Evolutionary conservation across 2,888 invertebrate genomes (phyloP).

Genomic region (Syrphus vitripennis): DNA sequence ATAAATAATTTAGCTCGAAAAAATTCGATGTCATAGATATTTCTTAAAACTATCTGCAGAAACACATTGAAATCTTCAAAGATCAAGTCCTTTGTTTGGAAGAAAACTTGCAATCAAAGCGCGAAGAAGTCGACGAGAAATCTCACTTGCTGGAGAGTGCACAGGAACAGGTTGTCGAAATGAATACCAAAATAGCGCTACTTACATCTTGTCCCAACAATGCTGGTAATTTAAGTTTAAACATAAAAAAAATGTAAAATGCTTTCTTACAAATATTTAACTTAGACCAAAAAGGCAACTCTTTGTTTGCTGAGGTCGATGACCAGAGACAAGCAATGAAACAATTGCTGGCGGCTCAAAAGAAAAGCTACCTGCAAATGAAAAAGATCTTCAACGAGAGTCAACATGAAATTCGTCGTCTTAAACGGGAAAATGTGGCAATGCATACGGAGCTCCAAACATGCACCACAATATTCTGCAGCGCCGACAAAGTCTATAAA

Average conservation of each 20-base stretch:
- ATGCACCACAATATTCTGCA: slow-evolving; percentile 79
- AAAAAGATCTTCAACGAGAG: slow-evolving; percentile 79
- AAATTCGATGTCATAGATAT: neutral
- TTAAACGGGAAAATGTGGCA: slow-evolving; percentile 79
- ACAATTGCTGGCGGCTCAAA: slow-evolving; percentile 83
- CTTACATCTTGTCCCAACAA: slow-evolving; percentile 75
- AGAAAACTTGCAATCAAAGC: slow-evolving; percentile 79
- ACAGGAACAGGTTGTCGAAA: slow-evolving; percentile 79
- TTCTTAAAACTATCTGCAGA: slow-evolving; percentile 71
- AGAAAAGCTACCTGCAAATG: slow-evolving; percentile 83
- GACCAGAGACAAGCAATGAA: slow-evolving; percentile 86
- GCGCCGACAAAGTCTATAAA: slow-evolving; percentile 79
- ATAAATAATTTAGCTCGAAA: no score
- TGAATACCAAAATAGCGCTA: slow-evolving; percentile 77
- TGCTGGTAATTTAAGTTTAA: slow-evolving; percentile 73
- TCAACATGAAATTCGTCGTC: slow-evolving; percentile 78
- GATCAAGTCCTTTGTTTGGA: slow-evolving; percentile 78
- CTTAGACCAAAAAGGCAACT: slow-evolving; percentile 85
- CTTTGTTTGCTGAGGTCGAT: slow-evolving; percentile 85
- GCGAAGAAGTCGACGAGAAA: slow-evolving; percentile 79
- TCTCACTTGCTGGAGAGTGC: slow-evolving; percentile 77
- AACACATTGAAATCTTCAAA: slow-evolving; percentile 77
- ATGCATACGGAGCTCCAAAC: slow-evolving; percentile 79
- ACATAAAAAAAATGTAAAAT: neutral
- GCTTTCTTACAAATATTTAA: neutral